Evolutionary conservation across 2,797 vertebrate species (phyloP).

Genomic region (Spizella passerina): DNA sequence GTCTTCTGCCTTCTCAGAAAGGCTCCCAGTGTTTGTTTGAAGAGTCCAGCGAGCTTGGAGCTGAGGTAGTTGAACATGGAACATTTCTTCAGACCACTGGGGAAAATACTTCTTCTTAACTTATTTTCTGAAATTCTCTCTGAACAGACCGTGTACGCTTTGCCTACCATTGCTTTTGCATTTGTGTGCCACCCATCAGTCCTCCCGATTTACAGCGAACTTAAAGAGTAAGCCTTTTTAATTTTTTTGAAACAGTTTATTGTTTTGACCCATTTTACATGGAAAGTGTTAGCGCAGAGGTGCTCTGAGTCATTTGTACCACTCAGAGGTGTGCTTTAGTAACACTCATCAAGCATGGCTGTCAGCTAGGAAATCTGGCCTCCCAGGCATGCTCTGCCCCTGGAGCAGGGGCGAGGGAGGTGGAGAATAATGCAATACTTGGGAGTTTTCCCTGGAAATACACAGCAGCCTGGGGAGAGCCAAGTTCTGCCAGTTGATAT

Average conservation of each 20-base stretch:
- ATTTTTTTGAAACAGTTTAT: not conserved
- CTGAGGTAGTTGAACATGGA: not conserved
- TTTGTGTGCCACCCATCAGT: slow-evolving; percentile 96
- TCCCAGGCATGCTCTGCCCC: not conserved
- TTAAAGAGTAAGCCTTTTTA: slow-evolving; percentile 81
- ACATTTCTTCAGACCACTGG: not conserved
- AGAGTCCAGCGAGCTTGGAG: not conserved
- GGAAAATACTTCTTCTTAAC: slow-evolving; percentile 11
- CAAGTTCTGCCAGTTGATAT: not conserved
- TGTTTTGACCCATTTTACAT: not conserved
- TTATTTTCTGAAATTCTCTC: slow-evolving; percentile 55
- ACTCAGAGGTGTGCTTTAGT: not conserved
- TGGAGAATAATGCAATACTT: not conserved
- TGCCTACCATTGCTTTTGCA: slow-evolving; percentile 94
- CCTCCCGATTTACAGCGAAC: slow-evolving; percentile 95
- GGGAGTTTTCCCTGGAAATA: slow-evolving; percentile 18
- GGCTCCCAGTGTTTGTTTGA: not conserved
- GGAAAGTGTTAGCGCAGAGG: slow-evolving; percentile 8
- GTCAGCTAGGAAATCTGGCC: not conserved
- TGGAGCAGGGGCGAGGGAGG: not conserved
- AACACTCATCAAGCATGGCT: not conserved
- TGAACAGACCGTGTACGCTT: slow-evolving; percentile 89
- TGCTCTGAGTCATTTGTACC: not conserved
- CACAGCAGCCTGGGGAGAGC: not conserved
- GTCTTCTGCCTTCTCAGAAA: slow-evolving; percentile 11